These are phyloP conservation scores for Arrhamphus sclerolepis DNA, from an alignment of 2,797 vertebrate species.

Conservation along the genomic window DNA sequence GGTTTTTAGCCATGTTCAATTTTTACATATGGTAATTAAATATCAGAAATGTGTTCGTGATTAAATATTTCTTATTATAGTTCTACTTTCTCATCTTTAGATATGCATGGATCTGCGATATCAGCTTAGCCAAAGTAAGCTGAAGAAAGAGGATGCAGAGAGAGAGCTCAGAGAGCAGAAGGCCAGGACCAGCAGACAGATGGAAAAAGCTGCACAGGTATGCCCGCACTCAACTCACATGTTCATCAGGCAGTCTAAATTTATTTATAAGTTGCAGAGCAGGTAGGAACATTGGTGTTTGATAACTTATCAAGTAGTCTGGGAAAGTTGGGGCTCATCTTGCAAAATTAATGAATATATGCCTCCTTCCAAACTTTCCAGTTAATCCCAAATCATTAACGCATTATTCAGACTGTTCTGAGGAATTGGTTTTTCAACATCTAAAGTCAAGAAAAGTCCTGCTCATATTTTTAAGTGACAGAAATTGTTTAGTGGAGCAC, in stretches of 20 bases:
- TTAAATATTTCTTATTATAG: neutral
- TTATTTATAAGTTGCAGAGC: neutral
- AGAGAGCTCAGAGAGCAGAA: slow-evolving; percentile 88
- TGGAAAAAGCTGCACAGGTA: slow-evolving; percentile 88
- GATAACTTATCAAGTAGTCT: too few species aligned
- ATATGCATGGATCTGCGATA: slow-evolving; percentile 89
- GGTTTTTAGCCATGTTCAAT: neutral
- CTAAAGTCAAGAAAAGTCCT: neutral
- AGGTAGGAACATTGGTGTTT: too few species aligned
- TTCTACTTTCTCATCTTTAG: slow-evolving; percentile 77
- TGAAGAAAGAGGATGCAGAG: slow-evolving; percentile 92
- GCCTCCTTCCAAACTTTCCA: too few species aligned
- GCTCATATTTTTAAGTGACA: slow-evolving; percentile 3
- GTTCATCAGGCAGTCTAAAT: neutral
- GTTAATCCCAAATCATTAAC: too few species aligned
- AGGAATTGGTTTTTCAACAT: neutral
- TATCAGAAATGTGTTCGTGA: neutral
- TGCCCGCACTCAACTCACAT: slow-evolving; percentile 29
- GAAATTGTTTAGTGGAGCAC: neutral
- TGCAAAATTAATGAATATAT: too few species aligned
- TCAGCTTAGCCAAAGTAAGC: slow-evolving; percentile 87
- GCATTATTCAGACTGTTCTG: neutral
- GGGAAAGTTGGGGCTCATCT: too few species aligned
- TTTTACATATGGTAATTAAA: too few species aligned
- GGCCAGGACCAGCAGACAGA: slow-evolving; percentile 84